Conservation (phyloP, 2,888 invertebrate species). For the Cantharis nigra region DNA sequence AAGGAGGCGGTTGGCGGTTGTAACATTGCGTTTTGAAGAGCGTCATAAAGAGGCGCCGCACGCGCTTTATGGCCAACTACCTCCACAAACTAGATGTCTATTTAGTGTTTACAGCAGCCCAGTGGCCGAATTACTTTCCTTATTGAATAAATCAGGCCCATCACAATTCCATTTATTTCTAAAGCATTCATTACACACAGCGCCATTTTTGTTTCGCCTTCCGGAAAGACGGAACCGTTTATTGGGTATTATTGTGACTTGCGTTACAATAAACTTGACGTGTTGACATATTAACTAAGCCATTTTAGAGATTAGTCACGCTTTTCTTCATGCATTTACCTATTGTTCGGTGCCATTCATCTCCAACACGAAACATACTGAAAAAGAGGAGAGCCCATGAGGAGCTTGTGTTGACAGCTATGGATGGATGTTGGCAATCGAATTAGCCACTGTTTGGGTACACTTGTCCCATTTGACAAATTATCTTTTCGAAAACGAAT, state of each 20-base stretch:
- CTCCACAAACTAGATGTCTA: slow-evolving; percentile 50
- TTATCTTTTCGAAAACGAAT: not conserved
- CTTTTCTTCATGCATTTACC: not conserved
- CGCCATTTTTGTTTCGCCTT: not conserved
- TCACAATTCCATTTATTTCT: slow-evolving; percentile 34
- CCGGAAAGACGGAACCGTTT: not conserved
- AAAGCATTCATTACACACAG: not conserved
- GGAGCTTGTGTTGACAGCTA: slow-evolving; percentile 18
- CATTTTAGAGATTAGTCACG: not conserved
- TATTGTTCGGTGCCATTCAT: not conserved
- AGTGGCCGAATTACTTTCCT: slow-evolving; percentile 49
- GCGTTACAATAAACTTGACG: not conserved
- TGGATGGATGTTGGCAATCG: slow-evolving; percentile 17
- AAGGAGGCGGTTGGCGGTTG: slow-evolving; percentile 8
- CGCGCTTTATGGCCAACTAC: slow-evolving; percentile 52
- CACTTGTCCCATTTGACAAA: slow-evolving; percentile 9
- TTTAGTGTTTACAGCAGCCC: slow-evolving; percentile 53
- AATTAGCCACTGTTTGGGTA: slow-evolving; percentile 25
- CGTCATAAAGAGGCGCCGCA: slow-evolving; percentile 51
- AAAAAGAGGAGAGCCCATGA: not conserved
- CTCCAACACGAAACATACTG: not conserved
- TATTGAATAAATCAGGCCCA: slow-evolving; percentile 47
- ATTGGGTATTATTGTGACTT: not conserved
- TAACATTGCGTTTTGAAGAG: slow-evolving; percentile 33
- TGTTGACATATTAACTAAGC: not conserved